Evolutionary conservation across 2,797 vertebrate genomes (phyloP).

Genomic region (Cryptoblepharus egeriae): DNA sequence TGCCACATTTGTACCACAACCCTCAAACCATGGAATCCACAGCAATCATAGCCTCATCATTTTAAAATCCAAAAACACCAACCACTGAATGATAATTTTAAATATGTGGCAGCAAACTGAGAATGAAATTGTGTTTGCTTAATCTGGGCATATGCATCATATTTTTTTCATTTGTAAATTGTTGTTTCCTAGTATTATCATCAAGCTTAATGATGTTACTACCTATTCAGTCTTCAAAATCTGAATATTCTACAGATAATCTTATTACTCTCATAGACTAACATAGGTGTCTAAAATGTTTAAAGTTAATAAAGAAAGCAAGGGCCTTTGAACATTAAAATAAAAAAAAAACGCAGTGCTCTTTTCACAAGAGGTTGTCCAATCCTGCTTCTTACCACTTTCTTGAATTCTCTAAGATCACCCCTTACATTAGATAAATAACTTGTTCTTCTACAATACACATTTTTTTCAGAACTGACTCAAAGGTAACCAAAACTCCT

Average conservation of each 20-base stretch:
- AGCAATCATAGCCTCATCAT: not conserved
- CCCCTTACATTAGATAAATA: not conserved
- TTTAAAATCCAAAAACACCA: not conserved
- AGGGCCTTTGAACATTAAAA: not conserved
- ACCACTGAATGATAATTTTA: not conserved
- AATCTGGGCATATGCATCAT: not conserved
- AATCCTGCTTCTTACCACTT: not conserved
- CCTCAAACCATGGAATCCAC: not conserved
- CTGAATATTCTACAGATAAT: not conserved
- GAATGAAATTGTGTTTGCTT: not conserved
- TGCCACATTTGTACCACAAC: not conserved
- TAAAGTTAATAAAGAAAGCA: not conserved
- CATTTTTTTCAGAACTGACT: not conserved
- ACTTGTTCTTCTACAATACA: not conserved
- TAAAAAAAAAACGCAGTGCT: not conserved
- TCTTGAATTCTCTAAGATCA: not conserved
- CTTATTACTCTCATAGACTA: not conserved
- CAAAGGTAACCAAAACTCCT: not conserved
- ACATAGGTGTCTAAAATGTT: not conserved
- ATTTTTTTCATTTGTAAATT: not conserved
- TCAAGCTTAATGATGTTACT: not conserved
- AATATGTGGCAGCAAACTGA: not conserved
- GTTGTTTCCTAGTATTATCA: not conserved
- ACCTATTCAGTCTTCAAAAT: not conserved
- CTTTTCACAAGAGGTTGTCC: not conserved